phyloP scores from a whole-genome alignment of 2,113 vertebrate species.

The Equus przewalskii region DNA sequence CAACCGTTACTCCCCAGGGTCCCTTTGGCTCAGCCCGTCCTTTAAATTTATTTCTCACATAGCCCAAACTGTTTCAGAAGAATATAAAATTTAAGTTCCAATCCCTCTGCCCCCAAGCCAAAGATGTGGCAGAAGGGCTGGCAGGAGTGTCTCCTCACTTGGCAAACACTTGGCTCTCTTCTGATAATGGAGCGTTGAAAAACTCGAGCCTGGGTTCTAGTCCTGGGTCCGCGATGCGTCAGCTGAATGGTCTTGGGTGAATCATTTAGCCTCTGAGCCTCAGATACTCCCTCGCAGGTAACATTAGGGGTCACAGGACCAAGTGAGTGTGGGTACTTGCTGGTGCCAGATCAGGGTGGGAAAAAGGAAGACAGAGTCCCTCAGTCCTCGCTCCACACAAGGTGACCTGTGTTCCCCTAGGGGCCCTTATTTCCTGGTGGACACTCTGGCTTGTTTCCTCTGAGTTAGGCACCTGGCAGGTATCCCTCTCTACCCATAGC shows the following conservation, averaged over 20 bases:
- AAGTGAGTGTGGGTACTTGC: not conserved
- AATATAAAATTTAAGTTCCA: not conserved
- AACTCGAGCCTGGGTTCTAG: not conserved
- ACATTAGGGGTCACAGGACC: not conserved
- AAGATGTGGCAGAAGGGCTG: not conserved
- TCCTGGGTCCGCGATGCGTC: no score
- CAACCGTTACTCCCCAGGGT: not conserved
- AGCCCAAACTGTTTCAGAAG: not conserved
- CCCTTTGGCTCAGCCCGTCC: not conserved
- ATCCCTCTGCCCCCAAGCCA: not conserved
- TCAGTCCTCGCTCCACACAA: not conserved
- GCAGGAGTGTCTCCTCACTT: not conserved
- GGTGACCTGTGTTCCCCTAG: not conserved
- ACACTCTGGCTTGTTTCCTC: not conserved
- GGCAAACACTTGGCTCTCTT: not conserved
- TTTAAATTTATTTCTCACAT: not conserved
- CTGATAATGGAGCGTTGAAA: not conserved
- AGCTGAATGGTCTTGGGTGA: not conserved
- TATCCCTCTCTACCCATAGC: not conserved
- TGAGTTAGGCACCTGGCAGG: not conserved
- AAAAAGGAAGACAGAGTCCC: constrained; percentile 1
- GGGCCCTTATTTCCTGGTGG: not conserved
- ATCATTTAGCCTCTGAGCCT: not conserved
- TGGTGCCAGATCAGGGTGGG: not conserved
- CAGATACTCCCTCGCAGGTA: not conserved